Evolutionary conservation across 2,113 vertebrate genomes (phyloP).

Genomic region (Gavialis gangeticus): DNA sequence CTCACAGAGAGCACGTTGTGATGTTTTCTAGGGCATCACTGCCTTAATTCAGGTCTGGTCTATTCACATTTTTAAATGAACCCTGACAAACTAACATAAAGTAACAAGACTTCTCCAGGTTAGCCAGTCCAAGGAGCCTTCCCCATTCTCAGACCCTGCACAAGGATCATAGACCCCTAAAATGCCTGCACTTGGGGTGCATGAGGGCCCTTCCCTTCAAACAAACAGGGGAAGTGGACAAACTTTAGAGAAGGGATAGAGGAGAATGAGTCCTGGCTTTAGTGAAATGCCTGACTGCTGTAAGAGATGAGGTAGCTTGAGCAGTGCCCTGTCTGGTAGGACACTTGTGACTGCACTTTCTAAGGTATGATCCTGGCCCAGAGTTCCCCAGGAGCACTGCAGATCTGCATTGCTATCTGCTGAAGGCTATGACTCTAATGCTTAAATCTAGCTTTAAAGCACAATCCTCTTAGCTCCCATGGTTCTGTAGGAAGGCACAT

Average conservation of each 20-base stretch:
- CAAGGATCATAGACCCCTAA: too few species aligned
- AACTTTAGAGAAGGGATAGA: neutral
- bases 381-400: neutral
- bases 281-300: neutral
- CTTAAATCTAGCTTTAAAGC: neutral
- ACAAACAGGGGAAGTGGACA: neutral
- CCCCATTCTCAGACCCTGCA: too few species aligned
- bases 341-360: neutral
- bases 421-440: neutral
- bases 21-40: too few species aligned
- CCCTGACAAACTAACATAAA: too few species aligned
- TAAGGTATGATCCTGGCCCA: neutral
- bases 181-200: too few species aligned
- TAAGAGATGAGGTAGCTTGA: fast-evolving
- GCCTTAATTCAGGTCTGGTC: neutral
- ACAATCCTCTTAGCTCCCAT: neutral
- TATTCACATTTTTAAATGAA: neutral
- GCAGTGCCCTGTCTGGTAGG: neutral
- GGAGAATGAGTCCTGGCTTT: fast-evolving
- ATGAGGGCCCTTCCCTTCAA: too few species aligned
- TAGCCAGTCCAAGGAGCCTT: neutral
- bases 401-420: neutral
- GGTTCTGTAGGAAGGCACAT: neutral
- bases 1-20: too few species aligned
- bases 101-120: neutral